These are phyloP conservation scores for Temnothorax rugatulus DNA, from an alignment of 2,888 invertebrate species.

Conservation along the genomic window DNA sequence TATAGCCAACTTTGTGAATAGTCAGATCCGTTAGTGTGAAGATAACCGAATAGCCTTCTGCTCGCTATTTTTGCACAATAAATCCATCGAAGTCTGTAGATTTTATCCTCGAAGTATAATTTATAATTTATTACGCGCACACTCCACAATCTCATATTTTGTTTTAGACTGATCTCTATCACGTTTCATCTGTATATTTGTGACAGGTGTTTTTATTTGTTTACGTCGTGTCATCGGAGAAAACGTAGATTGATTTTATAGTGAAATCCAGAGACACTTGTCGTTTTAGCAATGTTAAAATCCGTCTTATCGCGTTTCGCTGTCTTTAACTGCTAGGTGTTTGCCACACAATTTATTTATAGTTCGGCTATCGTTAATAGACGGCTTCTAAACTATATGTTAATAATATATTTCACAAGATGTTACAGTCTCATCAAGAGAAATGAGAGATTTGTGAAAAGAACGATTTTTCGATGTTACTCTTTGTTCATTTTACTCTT, in stretches of 20 bases:
- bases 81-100: neutral
- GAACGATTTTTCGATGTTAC: neutral
- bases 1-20: slow-evolving; percentile 63
- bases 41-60: slow-evolving; percentile 43
- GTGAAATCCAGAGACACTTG: slow-evolving; percentile 6
- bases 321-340: slow-evolving; percentile 65
- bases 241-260: slow-evolving; percentile 9
- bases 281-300: slow-evolving; percentile 37
- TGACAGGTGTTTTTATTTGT: slow-evolving; percentile 4
- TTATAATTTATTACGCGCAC: neutral
- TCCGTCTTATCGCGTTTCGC: slow-evolving; percentile 67
- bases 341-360: slow-evolving; percentile 72
- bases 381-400: slow-evolving; percentile 20
- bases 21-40: slow-evolving; percentile 53
- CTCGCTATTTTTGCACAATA: neutral
- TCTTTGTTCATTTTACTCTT: neutral
- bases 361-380: slow-evolving; percentile 64
- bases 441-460: neutral
- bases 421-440: neutral
- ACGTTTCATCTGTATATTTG: neutral
- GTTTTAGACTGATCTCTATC: neutral
- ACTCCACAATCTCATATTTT: neutral
- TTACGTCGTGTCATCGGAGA: neutral
- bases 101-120: neutral
- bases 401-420: slow-evolving; percentile 30